Base-by-base conservation (phyloP, 2,113 vertebrate genomes). In the Calidris pygmaea region DNA sequence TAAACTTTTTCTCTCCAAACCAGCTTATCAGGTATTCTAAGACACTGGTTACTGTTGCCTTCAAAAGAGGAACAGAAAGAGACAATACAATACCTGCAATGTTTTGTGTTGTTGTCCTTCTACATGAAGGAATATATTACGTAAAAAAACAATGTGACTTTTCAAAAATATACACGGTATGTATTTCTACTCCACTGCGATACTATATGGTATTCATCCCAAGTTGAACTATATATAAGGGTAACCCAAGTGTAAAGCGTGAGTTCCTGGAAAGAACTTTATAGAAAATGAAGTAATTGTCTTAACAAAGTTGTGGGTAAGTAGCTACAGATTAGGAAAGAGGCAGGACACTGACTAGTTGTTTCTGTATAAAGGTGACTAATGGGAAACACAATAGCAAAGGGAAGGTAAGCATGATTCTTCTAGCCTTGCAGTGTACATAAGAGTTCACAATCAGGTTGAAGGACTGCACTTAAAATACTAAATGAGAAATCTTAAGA, bases 1-100 rank as follows among this genome's bases (percentile, higher is more conserved):
- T 98, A 97, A 99, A 99, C 35, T 98, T 98, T 85, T 95, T 98
- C 93, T 99, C 99, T 96, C 98, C 98, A 98, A 99, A 99, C 99
- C 99, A 99, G 89, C 95, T 97, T 94, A 98, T 98, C 59, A 99
- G 98, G 97, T 98, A 98, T 95, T 99, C 99, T 94, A 99, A 96
- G 82, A 99, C 98, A 78, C 98, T 98, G 86, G 98, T 98, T 89
- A 99, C 97, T 50, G 98, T 99, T 76, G 98, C 98, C 99, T 99
- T 96, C 95, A 95, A 95, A 88, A 89, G 43, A 85, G 58, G 80
- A 45, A 71, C 22, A 87, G 27, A 45, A 95, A 78, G 60, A 92
- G 34, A 62, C 63, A 80, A 58, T 83, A 83, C 27, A 82, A 48
- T 67, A 92, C 19, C 41, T 72, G 37, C n/a, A 83, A 19, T 13